Evolutionary conservation across 2,888 invertebrate genomes (phyloP).

Genomic region (Amorpha juglandis): DNA sequence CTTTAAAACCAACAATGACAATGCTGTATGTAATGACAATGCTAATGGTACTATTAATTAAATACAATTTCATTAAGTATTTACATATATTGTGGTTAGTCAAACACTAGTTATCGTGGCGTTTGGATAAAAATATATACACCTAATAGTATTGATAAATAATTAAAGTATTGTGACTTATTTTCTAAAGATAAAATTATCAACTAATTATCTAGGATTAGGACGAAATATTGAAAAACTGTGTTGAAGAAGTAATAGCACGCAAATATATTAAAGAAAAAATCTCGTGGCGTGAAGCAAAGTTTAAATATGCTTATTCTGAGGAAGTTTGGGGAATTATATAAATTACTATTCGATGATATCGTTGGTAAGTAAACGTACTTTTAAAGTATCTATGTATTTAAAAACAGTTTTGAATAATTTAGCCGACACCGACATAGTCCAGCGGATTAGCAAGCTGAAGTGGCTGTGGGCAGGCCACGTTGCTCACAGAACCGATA

Average conservation of each 20-base stretch:
- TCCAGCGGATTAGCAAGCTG: no score
- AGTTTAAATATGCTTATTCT: slow-evolving; percentile 56
- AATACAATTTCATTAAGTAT: background rate
- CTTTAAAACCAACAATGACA: slow-evolving; percentile 26
- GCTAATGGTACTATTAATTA: slow-evolving; percentile 36
- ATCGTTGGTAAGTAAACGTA: slow-evolving; percentile 58
- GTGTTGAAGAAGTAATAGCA: no score
- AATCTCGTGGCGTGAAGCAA: background rate
- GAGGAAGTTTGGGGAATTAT: slow-evolving; percentile 56
- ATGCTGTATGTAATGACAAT: slow-evolving; percentile 32
- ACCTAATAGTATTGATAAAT: no score
- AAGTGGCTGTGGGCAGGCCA: no score
- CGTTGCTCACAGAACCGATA: no score
- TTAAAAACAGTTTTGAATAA: background rate
- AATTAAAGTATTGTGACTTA: background rate
- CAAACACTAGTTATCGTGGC: background rate
- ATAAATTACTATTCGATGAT: slow-evolving; percentile 63
- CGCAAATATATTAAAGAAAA: background rate
- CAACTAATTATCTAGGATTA: no score
- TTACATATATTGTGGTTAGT: slow-evolving; percentile 4
- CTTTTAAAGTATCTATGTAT: background rate
- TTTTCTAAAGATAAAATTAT: background rate
- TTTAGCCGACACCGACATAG: no score
- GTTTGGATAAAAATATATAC: background rate
- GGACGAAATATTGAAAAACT: no score